These are phyloP conservation scores for Danionella cerebrum DNA, from an alignment of 2,113 vertebrate genomes.

Conservation along the genomic window DNA sequence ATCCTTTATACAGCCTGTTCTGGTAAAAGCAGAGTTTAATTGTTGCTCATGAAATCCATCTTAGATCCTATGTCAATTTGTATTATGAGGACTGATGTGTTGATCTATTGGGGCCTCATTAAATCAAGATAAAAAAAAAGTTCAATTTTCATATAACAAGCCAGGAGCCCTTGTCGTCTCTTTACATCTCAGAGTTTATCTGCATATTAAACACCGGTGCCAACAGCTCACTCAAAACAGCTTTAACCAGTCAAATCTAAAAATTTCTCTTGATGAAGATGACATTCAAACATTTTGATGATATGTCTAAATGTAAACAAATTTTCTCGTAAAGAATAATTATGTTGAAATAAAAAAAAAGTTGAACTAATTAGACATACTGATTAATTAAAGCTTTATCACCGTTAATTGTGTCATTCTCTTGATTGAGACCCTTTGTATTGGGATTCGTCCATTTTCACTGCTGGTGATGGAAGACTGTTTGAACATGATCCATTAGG, in stretches of 20 bases:
- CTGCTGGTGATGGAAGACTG: too few species aligned
- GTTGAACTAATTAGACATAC: background rate
- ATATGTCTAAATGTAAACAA: background rate
- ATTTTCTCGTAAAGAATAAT: background rate
- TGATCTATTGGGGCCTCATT: background rate
- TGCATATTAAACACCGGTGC: background rate
- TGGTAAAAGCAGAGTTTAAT: background rate
- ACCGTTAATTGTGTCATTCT: too few species aligned
- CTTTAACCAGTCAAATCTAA: background rate
- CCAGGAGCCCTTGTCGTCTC: background rate
- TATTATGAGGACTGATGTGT: background rate
- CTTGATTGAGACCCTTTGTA: too few species aligned
- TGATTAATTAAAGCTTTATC: background rate
- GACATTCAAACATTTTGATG: background rate
- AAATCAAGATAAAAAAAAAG: slow-evolving; percentile 24
- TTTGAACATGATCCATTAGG: too few species aligned
- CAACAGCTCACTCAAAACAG: background rate
- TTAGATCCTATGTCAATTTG: background rate
- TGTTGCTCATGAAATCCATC: background rate
- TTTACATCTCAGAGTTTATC: background rate
- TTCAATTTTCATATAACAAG: slow-evolving; percentile 1
- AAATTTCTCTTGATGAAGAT: background rate
- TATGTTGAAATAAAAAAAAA: background rate
- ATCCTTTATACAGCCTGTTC: slow-evolving; percentile 35
- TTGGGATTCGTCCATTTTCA: too few species aligned